A percentile compares a stretch with the other conserved stretches of the same genome.
phyloP scores from a whole-genome alignment of 2,888 invertebrate species.

The Minunthozetes semirufus region DNA sequence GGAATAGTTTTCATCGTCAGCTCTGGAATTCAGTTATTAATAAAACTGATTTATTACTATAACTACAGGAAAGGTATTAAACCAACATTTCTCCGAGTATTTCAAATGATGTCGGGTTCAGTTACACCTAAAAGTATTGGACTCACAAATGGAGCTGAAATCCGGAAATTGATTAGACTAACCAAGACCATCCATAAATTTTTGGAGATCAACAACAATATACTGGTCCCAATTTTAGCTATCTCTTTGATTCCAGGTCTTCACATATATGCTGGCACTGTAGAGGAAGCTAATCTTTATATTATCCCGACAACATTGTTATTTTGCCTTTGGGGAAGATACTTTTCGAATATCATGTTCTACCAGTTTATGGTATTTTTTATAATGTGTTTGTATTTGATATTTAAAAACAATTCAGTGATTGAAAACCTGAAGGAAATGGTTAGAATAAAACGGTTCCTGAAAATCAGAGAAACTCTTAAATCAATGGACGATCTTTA shows the following conservation, averaged over 20 bases:
- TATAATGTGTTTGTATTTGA: background rate
- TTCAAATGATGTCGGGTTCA: slow-evolving; percentile 11
- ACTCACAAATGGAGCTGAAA: background rate
- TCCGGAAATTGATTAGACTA: background rate
- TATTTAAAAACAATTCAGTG: background rate
- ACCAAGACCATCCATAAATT: background rate
- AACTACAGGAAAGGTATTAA: background rate
- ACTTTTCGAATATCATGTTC: no score
- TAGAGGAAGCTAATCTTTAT: background rate
- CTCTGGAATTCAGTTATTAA: background rate
- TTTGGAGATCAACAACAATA: background rate
- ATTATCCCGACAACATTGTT: no score
- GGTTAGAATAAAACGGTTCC: background rate
- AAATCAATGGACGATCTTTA: background rate
- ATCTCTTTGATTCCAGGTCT: background rate
- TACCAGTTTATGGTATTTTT: background rate
- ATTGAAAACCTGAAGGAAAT: background rate
- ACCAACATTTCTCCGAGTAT: background rate
- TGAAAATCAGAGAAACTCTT: background rate
- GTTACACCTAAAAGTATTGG: background rate
- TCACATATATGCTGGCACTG: background rate
- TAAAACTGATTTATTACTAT: background rate
- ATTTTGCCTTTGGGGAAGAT: no score
- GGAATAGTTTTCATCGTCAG: no score
- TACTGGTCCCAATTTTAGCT: background rate